Base-by-base conservation (phyloP, 2,113 vertebrate genomes). In the Nycticorax nycticorax region DNA sequence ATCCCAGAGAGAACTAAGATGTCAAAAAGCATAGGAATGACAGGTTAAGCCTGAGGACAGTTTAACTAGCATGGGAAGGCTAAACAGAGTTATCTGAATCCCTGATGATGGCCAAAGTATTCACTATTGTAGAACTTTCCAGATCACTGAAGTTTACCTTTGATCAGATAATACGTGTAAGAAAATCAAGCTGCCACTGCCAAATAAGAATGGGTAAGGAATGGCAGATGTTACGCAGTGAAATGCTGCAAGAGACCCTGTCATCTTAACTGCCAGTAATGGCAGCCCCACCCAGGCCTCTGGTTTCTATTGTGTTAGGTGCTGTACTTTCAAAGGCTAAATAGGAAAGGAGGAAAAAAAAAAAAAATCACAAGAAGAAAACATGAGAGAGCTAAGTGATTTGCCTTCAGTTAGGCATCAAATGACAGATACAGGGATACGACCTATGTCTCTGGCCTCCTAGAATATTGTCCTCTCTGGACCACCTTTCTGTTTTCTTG, bases 61-160 rank as follows among this genome's bases (percentile, higher is more conserved):
- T 45, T 83, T 37, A 84, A 74, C 37, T 24, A 50, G 35, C 13
- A 53, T 3, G 12, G 37, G 56, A 85, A 85, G 16, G 63, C 63
- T 62, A 33, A 79, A 30, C 18, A 78, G 63, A 74, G 23, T 69
- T 69, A 77, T 4, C 9, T 5, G 28, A 69, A 83, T 22, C 45
- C 41, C 1, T 1, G 59, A 74, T 73, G 80, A 75, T 92, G 64
- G n/a, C 17, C 45, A 23, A 53, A 43, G 35, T 30, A 50, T 37
- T 88, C 0, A 11, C 62, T 32, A 6, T 19, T 41, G 41, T 43
- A 68, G 87, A 64, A 85, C 80, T 84, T 96, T 89, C 64, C 64
- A 74, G 48, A 87, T 92, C 52, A 88, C 14, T 84, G 67, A 81
- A 85, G 92, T 82, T 67, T 78, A 83, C n/a, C 43, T 85, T 53